phyloP scores from a whole-genome alignment of 2,888 invertebrate species.

The Tromatobia lineatoria region DNA sequence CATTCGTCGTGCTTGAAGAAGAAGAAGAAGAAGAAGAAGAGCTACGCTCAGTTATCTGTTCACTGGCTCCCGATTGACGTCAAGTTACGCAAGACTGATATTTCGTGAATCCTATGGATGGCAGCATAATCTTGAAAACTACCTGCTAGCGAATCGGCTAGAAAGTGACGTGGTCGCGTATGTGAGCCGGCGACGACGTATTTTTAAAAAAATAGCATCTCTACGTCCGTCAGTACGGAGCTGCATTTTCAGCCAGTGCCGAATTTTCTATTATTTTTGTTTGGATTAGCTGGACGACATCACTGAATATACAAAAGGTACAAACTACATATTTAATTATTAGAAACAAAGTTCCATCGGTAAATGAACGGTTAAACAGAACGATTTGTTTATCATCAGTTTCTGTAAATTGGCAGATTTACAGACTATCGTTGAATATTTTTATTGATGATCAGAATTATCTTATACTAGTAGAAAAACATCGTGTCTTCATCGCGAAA shows the following conservation, averaged over 20 bases:
- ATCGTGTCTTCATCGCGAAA: no score
- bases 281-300: slow-evolving; percentile 32
- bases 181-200: slow-evolving; percentile 22
- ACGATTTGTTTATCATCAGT: no score
- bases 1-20: neutral
- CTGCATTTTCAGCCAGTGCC: neutral
- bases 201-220: neutral
- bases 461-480: no score
- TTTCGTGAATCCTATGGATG: slow-evolving; percentile 54
- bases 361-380: no score
- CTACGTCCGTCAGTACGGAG: neutral
- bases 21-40: neutral
- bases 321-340: neutral
- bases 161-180: slow-evolving; percentile 55
- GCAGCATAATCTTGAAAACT: slow-evolving; percentile 37
- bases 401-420: no score
- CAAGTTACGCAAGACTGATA: slow-evolving; percentile 59
- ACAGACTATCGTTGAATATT: no score
- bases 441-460: no score
- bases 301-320: slow-evolving; percentile 12
- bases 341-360: no score
- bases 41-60: neutral
- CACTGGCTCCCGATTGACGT: slow-evolving; percentile 33
- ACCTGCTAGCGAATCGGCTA: slow-evolving; percentile 49
- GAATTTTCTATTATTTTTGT: neutral